Base-by-base conservation (phyloP, 2,113 vertebrate species). In the Dascyllus trimaculatus region DNA sequence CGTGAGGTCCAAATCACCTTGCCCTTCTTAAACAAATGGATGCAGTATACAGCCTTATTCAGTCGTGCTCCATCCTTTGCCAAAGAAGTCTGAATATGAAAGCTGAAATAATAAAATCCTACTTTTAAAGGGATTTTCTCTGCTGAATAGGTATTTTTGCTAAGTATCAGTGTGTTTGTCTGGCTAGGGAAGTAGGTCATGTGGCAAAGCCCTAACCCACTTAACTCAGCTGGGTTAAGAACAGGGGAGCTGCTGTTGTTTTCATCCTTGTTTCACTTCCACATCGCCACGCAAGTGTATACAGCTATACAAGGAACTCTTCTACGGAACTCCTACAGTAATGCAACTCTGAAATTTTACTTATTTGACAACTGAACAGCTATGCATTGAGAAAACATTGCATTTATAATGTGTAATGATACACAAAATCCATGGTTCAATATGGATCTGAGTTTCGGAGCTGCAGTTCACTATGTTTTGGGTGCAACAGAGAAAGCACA, bases 121-220 rank as follows among this genome's bases (percentile, higher is more conserved):
- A 32, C n/a, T 73, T 85, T 78, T 71, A 77, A 85, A 80, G 63
- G 75, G 80, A 78, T 85, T 89, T 77, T 82, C 61, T 82, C 17
- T 77, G 54, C 59, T 51, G 65, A 59, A 62, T 72, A 79, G 78
- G 77, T 63, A 80, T 85, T 65, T 66, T 63, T 60, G 66, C 57
- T 75, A 62, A 46, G 74, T 46, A 66, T 69, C 74, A 51, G 35
- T 67, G 58, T 78, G 71, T 82, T 74, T 87, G 78, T 56, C 78
- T 54, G 52, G 32, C 65, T 68, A 56, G 19, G 66, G 82, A 90
- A 91, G 79, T 92, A 85, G 89, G 89, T 92, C 91, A 90, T 77
- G 69, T 70, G n/a, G 71, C 79, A 90, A 92, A 89, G 85, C 88
- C 70, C 80, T 86, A 87, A 91, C 85, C 86, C 75, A 90, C 81